Evolutionary conservation across 2,113 vertebrate species (phyloP).

Genomic region (Muntiacus reevesi): DNA sequence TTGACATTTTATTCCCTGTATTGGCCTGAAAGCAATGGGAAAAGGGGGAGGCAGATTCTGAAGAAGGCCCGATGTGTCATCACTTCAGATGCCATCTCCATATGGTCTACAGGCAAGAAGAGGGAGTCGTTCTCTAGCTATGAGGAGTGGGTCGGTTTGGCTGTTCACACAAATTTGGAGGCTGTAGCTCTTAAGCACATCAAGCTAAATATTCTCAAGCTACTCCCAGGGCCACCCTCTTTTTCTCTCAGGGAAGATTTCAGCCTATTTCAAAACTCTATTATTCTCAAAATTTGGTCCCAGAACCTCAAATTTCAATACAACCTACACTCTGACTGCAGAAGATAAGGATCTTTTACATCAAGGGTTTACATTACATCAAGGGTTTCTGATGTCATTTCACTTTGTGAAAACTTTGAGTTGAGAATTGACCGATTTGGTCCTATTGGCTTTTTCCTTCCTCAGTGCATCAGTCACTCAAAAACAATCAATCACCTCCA

Average conservation of each 20-base stretch:
- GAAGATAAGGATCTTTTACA: neutral
- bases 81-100: too few species aligned
- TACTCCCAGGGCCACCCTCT: too few species aligned
- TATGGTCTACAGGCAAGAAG: neutral
- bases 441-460: neutral
- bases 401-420: neutral
- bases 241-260: neutral
- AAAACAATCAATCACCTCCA: neutral
- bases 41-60: neutral
- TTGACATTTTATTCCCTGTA: neutral
- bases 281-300: neutral
- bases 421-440: neutral
- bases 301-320: neutral
- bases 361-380: too few species aligned
- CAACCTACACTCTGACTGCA: neutral
- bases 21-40: neutral
- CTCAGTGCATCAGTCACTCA: neutral
- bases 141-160: neutral
- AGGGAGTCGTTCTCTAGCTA: neutral
- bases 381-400: neutral
- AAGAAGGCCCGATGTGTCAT: neutral
- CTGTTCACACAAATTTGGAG: neutral
- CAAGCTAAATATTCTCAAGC: neutral
- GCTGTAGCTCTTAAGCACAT: neutral
- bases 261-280: neutral